phyloP scores from a whole-genome alignment of 2,888 invertebrate species.

The Drosophila mimica region DNA sequence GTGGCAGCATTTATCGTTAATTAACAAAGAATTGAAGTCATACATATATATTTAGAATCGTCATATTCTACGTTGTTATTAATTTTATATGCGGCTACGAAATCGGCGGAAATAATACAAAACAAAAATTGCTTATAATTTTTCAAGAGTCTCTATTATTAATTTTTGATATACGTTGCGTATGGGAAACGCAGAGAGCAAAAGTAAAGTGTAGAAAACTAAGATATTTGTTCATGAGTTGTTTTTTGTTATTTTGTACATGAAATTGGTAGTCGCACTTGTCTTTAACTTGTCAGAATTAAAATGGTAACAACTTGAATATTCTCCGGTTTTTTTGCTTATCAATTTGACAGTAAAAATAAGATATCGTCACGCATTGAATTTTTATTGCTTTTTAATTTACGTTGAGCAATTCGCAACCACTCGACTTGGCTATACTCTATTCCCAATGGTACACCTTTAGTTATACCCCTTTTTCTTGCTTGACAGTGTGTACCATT shows the following conservation, averaged over 20 bases:
- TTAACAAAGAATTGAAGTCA: background rate
- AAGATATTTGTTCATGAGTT: background rate
- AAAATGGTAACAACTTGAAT: background rate
- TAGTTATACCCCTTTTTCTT: background rate
- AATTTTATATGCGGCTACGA: background rate
- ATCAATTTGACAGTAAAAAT: conserved; percentile 39
- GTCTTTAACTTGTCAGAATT: too few relatives aligned
- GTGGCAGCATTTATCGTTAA: background rate
- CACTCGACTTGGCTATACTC: conserved; percentile 8
- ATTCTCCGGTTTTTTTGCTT: conserved; percentile 9
- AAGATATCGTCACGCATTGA: conserved; percentile 21
- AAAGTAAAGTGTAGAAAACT: background rate
- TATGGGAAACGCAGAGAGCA: background rate
- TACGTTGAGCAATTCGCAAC: conserved; percentile 1
- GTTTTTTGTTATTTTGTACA: background rate
- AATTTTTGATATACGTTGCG: background rate
- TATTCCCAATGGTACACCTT: background rate
- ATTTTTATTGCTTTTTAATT: conserved; percentile 33
- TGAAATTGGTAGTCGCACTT: background rate
- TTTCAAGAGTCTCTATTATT: background rate
- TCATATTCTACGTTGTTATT: background rate
- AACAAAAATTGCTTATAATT: background rate
- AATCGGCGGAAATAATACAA: background rate
- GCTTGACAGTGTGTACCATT: background rate
- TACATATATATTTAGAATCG: background rate